Evolutionary conservation across 2,113 vertebrate genomes (phyloP), one percentile per base, ranked within the genome.

Genomic region (Microcebus tavaratra): DNA sequence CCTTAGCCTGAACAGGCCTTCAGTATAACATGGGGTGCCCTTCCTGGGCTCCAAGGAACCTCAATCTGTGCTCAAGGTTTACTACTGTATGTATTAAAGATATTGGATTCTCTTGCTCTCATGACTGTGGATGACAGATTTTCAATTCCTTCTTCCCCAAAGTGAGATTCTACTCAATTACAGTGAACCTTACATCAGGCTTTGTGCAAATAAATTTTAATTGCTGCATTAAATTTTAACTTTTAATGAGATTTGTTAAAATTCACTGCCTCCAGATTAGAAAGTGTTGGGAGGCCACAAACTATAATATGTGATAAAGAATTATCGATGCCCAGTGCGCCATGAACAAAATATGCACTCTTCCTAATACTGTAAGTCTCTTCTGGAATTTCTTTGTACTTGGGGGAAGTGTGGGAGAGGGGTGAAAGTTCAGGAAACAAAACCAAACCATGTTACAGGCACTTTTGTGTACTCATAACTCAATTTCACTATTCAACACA

Each of bases 401-500:
- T 18, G 0, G 10, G 23, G 13, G 9, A 3, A 25, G 21, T 23
- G 31, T 29, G 17, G 3, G 18, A 20, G 3, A 50, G 65, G 2
- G 10, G 29, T 23, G 1, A 23, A 73, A 4, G 21, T 10, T 1
- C 0, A 45, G 21, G 21, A 76, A 73, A 90, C 7, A 85, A 63
- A 84, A 42, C 18, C 23, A 65, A 27, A 8, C 13, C 39, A 50
- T 21, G 4, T 67, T n/a, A 15, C 0, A 31, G n/a, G 3, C 2
- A n/a, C 20, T 29, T 55, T 23, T 3, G 0, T 12, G 31, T 39
- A 20, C 36, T 18, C 17, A 9, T 53, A 27, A 45, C 23, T 72
- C 42, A 25, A 1, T 91, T 45, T 82, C 68, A 48, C n/a, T 73
- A 53, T 15, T 61, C 27, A 20, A 7, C 23, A 72, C 14, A 48